These are phyloP conservation scores for Carduelis carduelis DNA, from an alignment of 2,797 vertebrate species.

Conservation along the genomic window DNA sequence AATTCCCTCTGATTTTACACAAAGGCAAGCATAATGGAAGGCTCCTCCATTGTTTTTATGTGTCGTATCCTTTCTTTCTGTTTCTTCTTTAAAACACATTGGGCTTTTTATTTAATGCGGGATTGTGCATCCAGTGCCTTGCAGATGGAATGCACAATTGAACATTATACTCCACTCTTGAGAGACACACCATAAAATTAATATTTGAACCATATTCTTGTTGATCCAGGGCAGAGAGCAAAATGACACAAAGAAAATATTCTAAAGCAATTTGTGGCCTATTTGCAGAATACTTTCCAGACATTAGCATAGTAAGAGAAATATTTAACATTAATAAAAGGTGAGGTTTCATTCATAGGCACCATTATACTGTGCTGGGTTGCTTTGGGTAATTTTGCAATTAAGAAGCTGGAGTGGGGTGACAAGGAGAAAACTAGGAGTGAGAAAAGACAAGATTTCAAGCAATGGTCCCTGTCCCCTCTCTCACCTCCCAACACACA, in stretches of 20 bases:
- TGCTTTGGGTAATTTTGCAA: not conserved
- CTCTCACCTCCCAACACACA: not conserved
- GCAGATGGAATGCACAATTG: slow-evolving; percentile 61
- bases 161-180: slow-evolving; percentile 42
- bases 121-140: slow-evolving; percentile 36
- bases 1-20: slow-evolving; percentile 5
- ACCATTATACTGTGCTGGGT: not conserved
- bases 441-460: not conserved
- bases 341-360: not conserved
- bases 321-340: slow-evolving; percentile 10
- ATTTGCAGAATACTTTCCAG: slow-evolving; percentile 41
- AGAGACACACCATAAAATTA: slow-evolving; percentile 62
- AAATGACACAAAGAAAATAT: slow-evolving; percentile 40
- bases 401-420: not conserved
- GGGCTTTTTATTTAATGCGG: not conserved
- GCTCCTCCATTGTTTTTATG: slow-evolving; percentile 29
- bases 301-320: not conserved
- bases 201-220: slow-evolving; percentile 61
- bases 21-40: not conserved
- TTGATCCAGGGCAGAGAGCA: slow-evolving; percentile 19
- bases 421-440: not conserved
- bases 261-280: slow-evolving; percentile 46
- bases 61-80: slow-evolving; percentile 11
- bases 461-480: not conserved
- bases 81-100: slow-evolving; percentile 46